Conservation (phyloP, 1,140 invertebrate species). For the Euborellia annulipes region DNA sequence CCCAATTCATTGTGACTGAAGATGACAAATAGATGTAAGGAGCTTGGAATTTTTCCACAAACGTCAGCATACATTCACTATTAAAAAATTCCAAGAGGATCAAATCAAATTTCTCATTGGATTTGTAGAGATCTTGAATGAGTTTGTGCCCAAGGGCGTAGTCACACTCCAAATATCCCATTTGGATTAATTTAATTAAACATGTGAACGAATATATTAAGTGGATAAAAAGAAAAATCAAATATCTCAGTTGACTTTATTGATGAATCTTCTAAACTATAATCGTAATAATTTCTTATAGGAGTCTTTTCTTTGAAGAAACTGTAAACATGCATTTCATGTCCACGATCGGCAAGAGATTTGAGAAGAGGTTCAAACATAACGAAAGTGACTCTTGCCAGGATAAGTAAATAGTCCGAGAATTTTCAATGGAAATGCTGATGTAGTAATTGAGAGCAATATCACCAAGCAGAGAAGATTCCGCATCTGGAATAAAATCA, state of each 20-base stretch:
- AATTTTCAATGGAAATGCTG: conserved; percentile 8
- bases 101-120: conserved; percentile 38
- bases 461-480: too few species aligned
- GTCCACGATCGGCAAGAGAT: conserved; percentile 20
- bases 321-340: conserved; percentile 21
- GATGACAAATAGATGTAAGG: conserved; percentile 40
- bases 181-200: background rate
- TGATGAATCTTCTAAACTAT: conserved; percentile 15
- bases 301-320: conserved; percentile 10
- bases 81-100: conserved; percentile 46
- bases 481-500: too few species aligned
- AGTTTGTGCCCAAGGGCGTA: background rate
- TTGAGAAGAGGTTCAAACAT: conserved; percentile 22
- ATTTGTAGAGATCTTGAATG: conserved; percentile 2
- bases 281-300: conserved; percentile 34
- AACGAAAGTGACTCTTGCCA: conserved; percentile 38
- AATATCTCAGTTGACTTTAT: background rate
- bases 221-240: background rate
- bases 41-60: conserved; percentile 22
- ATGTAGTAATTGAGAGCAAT: too few species aligned
- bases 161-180: background rate
- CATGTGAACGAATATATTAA: background rate
- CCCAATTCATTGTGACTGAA: conserved; percentile 34
- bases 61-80: conserved; percentile 42
- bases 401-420: conserved; percentile 29